A percentile compares a stretch with the other conserved stretches of the same genome.
Evolutionary conservation across 2,113 vertebrate genomes (phyloP).

Genomic region (Ictalurus furcatus): DNA sequence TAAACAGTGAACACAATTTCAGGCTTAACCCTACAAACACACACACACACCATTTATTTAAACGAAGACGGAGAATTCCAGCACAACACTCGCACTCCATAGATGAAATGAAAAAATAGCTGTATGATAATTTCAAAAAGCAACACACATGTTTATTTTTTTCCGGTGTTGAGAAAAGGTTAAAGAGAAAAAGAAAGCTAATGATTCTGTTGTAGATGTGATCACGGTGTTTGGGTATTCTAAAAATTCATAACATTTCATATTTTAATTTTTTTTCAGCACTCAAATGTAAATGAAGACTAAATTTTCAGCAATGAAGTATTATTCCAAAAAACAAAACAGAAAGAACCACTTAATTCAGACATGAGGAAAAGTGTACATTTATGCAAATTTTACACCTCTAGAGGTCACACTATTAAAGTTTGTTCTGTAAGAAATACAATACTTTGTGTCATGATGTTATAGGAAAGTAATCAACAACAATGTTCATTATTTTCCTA

Average conservation of each 20-base stretch:
- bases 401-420: neutral
- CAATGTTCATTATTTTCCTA: neutral
- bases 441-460: neutral
- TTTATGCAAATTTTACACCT: neutral
- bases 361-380: neutral
- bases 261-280: neutral
- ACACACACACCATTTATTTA: neutral
- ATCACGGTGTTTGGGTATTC: neutral
- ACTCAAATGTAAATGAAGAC: too few species aligned
- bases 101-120: neutral
- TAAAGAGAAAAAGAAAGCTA: neutral
- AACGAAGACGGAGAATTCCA: neutral
- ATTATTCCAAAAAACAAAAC: neutral
- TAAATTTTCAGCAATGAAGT: too few species aligned
- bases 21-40: neutral
- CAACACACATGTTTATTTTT: neutral
- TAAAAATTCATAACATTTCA: too few species aligned
- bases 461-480: neutral
- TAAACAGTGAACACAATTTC: neutral
- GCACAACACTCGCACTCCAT: neutral
- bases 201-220: neutral
- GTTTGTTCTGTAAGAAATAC: neutral
- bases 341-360: neutral
- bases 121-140: neutral
- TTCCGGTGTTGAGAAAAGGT: neutral